Percentiles rank a stretch among this genome's conserved stretches.
Conservation (phyloP, 2,797 vertebrate genomes). For the Myotis myotis region DNA sequence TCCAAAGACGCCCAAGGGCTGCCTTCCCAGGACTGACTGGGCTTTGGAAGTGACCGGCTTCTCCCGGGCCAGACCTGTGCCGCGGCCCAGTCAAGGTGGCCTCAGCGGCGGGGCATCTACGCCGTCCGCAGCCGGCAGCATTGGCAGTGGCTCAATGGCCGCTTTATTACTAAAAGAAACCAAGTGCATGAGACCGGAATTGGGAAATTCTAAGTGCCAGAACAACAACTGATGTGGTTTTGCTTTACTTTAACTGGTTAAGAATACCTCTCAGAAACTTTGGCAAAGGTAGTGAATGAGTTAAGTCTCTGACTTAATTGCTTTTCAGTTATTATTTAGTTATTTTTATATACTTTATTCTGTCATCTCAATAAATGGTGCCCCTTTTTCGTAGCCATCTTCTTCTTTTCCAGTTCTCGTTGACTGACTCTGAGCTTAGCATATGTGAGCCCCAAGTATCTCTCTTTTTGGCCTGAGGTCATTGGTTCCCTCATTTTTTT, state of each 20-base stretch:
- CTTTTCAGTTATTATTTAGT: neutral
- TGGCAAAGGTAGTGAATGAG: neutral
- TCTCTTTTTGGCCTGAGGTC: neutral
- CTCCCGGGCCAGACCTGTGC: neutral
- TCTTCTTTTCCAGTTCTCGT: neutral
- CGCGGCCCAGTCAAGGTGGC: neutral
- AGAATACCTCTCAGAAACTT: neutral
- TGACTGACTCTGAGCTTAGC: neutral
- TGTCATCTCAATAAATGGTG: neutral
- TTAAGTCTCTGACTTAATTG: neutral
- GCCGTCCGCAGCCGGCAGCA: neutral
- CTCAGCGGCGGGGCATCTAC: neutral
- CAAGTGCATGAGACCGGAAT: neutral
- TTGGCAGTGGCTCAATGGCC: neutral
- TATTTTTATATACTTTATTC: neutral
- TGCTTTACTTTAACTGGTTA: neutral
- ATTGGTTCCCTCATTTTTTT: neutral
- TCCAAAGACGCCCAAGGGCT: neutral
- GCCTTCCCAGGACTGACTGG: neutral
- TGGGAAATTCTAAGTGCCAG: neutral
- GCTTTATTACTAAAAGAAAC: neutral
- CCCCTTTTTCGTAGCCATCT: neutral
- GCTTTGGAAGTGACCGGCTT: neutral
- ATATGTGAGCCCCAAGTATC: neutral
- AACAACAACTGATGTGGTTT: neutral